Percentiles rank a stretch among this genome's conserved stretches.
phyloP scores from a whole-genome alignment of 1,140 invertebrate species.

The Platyura marginata region DNA sequence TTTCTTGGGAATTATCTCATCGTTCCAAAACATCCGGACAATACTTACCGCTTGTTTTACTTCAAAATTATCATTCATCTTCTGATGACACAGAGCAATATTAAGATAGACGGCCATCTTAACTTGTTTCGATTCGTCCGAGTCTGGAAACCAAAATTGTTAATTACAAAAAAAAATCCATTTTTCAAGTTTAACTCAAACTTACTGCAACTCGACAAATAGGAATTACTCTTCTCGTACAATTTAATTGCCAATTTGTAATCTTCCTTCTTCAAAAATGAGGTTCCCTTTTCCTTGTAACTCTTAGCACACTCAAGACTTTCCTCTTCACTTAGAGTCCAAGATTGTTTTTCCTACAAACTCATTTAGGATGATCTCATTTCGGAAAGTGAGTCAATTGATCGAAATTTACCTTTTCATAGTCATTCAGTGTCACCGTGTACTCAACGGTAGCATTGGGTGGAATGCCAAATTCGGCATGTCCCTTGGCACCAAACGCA shows the following conservation, averaged over 20 bases:
- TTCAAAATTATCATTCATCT: slow-evolving; percentile 52
- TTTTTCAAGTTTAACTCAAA: not conserved
- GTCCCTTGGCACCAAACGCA: slow-evolving; percentile 61
- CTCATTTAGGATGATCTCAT: not conserved
- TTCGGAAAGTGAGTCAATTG: slow-evolving; percentile 4
- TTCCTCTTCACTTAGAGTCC: slow-evolving; percentile 59
- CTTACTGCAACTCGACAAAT: slow-evolving; percentile 22
- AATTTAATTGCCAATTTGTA: slow-evolving; percentile 67
- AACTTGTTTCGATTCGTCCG: slow-evolving; percentile 35
- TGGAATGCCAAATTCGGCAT: slow-evolving; percentile 54
- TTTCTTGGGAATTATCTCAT: too few relatives aligned
- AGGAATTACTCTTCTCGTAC: slow-evolving; percentile 53
- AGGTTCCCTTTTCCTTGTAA: slow-evolving; percentile 80
- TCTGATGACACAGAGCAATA: slow-evolving; percentile 69
- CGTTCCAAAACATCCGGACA: too few relatives aligned
- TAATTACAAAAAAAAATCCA: not conserved
- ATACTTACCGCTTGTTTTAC: slow-evolving; percentile 37
- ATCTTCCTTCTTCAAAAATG: slow-evolving; percentile 72
- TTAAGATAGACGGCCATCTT: slow-evolving; percentile 63
- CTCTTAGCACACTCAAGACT: slow-evolving; percentile 65
- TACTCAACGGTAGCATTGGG: slow-evolving; percentile 65
- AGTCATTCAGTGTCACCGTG: slow-evolving; percentile 57
- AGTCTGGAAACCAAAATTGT: slow-evolving; percentile 8
- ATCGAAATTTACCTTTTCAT: slow-evolving; percentile 74
- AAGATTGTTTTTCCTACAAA: slow-evolving; percentile 47